These are phyloP conservation scores for Heterochromis multidens DNA, from an alignment of 2,113 vertebrate species.

Conservation along the genomic window DNA sequence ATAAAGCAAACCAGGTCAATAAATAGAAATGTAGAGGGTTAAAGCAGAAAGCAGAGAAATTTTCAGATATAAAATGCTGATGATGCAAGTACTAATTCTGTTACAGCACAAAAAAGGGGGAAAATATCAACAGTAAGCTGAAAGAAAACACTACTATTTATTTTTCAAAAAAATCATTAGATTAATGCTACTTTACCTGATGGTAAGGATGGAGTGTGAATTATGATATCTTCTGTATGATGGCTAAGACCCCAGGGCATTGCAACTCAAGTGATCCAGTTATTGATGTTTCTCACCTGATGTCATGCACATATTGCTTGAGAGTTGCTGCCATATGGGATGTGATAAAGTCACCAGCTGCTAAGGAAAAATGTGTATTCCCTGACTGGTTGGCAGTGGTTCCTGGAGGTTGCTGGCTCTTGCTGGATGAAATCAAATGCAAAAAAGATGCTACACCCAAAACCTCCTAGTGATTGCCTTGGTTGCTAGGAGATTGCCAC, in stretches of 20 bases:
- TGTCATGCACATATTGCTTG: background rate
- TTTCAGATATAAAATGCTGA: background rate
- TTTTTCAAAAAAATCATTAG: too few relatives aligned
- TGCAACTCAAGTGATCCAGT: background rate
- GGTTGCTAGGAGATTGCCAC: too few relatives aligned
- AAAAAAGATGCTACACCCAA: too few relatives aligned
- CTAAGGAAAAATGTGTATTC: background rate
- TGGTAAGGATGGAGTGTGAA: too few relatives aligned
- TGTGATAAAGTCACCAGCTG: background rate
- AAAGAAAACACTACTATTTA: background rate
- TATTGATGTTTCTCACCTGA: background rate
- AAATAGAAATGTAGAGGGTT: conserved; percentile 2
- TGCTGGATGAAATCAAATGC: too few relatives aligned
- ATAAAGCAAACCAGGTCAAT: conserved; percentile 38
- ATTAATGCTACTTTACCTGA: too few relatives aligned
- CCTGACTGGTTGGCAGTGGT: background rate
- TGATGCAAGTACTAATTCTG: background rate
- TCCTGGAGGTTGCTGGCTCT: background rate
- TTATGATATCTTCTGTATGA: background rate
- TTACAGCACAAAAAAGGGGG: background rate
- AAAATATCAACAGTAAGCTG: background rate
- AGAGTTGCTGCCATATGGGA: background rate
- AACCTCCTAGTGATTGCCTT: too few relatives aligned
- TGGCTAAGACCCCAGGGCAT: background rate
- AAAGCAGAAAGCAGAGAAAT: background rate